A percentile compares a stretch with the other conserved stretches of the same genome.
Conservation (phyloP, 2,888 invertebrate genomes). For the Pollenia angustigena region DNA sequence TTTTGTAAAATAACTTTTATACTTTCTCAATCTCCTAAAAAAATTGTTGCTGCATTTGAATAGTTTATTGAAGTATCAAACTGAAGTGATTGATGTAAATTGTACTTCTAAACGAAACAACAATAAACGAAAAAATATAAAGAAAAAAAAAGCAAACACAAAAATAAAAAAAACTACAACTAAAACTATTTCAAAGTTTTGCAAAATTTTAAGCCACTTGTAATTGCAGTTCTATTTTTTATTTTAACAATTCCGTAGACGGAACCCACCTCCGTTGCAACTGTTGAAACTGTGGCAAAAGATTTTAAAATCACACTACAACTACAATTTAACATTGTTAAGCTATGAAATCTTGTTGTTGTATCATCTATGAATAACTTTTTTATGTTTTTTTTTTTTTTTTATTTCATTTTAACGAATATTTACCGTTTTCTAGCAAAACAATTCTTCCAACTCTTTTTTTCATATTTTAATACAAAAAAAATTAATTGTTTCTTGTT, state of each 20-base stretch:
- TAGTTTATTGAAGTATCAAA: slow-evolving; percentile 44
- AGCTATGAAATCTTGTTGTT: background rate
- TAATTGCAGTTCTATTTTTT: slow-evolving; percentile 45
- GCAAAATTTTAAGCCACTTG: slow-evolving; percentile 48
- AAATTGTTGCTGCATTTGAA: slow-evolving; percentile 38
- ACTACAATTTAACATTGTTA: slow-evolving; percentile 22
- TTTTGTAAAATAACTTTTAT: background rate
- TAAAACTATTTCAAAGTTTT: slow-evolving; percentile 12
- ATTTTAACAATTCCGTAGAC: background rate
- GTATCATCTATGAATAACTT: background rate
- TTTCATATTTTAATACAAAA: slow-evolving; percentile 23
- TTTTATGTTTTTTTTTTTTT: slow-evolving; percentile 2
- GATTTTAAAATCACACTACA: slow-evolving; percentile 46
- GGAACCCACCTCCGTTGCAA: slow-evolving; percentile 5
- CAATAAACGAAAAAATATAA: background rate
- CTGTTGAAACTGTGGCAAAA: slow-evolving; percentile 33
- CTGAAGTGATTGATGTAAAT: slow-evolving; percentile 43
- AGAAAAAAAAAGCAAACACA: too few species aligned
- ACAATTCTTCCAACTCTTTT: background rate
- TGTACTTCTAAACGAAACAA: background rate
- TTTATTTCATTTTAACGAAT: slow-evolving; percentile 30
- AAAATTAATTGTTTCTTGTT: slow-evolving; percentile 51
- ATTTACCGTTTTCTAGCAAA: slow-evolving; percentile 45
- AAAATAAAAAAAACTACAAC: background rate
- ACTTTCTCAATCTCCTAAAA: background rate